A percentile compares a stretch with the other conserved stretches of the same genome.
Conservation (phyloP, 1,140 invertebrate species). For the Lepidurus apus region DNA sequence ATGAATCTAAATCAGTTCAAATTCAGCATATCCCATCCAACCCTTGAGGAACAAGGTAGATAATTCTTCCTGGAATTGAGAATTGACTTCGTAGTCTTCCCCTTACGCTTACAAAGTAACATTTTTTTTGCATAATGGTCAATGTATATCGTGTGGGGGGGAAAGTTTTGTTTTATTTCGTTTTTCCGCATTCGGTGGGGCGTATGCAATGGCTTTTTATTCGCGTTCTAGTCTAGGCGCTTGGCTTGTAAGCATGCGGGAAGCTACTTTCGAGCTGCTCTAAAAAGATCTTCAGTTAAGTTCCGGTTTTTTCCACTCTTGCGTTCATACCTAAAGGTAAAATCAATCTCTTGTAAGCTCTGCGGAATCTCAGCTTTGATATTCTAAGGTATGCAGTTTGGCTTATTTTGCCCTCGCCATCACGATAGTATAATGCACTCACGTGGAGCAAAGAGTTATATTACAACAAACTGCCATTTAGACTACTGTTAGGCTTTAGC, state of each 20-base stretch:
- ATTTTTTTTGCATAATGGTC: not conserved
- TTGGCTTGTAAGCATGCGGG: constrained; percentile 4
- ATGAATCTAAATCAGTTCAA: not conserved
- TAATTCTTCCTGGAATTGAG: too few relatives aligned
- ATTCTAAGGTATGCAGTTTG: not conserved
- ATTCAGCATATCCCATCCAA: not conserved
- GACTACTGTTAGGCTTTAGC: constrained; percentile 15
- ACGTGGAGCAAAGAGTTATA: not conserved
- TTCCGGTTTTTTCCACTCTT: not conserved
- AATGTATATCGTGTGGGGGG: not conserved
- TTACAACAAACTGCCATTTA: constrained; percentile 15
- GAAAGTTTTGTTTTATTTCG: not conserved
- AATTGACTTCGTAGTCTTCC: not conserved
- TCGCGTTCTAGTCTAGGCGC: constrained; percentile 20
- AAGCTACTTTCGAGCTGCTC: not conserved
- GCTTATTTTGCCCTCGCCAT: not conserved
- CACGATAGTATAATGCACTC: not conserved
- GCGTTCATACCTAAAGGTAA: not conserved
- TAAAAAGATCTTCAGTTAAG: not conserved
- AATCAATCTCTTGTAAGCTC: not conserved
- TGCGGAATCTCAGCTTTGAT: not conserved
- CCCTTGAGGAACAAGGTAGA: too few relatives aligned
- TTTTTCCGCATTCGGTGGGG: constrained; percentile 1
- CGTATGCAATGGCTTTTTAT: constrained; percentile 19
- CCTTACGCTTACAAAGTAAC: not conserved